phyloP scores from a whole-genome alignment of 2,888 invertebrate species.

The Strigamia maritima region DNA sequence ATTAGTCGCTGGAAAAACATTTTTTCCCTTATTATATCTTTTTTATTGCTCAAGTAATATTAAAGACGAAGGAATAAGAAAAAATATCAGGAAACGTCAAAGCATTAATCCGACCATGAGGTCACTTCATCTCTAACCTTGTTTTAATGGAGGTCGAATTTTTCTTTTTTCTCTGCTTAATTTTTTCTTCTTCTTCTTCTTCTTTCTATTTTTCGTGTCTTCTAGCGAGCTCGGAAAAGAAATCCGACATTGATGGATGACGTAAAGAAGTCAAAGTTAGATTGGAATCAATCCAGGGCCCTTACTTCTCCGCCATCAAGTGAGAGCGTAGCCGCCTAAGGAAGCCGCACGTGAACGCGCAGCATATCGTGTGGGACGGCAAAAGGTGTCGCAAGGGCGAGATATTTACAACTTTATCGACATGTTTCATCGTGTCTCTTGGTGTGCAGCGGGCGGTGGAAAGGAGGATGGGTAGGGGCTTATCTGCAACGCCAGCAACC shows the following conservation, averaged over 20 bases:
- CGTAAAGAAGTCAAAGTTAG: not conserved
- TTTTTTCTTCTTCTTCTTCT: too few species aligned
- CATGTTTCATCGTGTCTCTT: not conserved
- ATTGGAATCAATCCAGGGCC: not conserved
- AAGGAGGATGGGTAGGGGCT: constrained; percentile 4
- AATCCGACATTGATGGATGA: not conserved
- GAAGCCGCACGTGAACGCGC: not conserved
- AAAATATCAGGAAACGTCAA: not conserved
- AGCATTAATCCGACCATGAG: not conserved
- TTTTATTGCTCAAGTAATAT: too few species aligned
- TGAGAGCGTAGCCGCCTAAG: not conserved
- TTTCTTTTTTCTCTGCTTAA: not conserved
- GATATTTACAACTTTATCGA: constrained; percentile 4
- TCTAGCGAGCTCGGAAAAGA: not conserved
- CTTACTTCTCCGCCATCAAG: not conserved
- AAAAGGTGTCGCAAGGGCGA: not conserved
- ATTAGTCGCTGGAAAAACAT: too few species aligned
- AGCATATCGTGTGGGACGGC: not conserved
- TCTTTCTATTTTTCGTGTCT: not conserved
- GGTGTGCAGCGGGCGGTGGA: not conserved
- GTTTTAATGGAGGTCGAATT: not conserved
- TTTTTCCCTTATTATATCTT: too few species aligned
- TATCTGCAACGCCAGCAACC: constrained; percentile 3
- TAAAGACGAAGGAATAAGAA: not conserved
- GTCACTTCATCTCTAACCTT: not conserved